Percentiles rank a stretch among this genome's conserved stretches.
Conservation (phyloP, 2,888 invertebrate species). For the Cerastis leucographa region DNA sequence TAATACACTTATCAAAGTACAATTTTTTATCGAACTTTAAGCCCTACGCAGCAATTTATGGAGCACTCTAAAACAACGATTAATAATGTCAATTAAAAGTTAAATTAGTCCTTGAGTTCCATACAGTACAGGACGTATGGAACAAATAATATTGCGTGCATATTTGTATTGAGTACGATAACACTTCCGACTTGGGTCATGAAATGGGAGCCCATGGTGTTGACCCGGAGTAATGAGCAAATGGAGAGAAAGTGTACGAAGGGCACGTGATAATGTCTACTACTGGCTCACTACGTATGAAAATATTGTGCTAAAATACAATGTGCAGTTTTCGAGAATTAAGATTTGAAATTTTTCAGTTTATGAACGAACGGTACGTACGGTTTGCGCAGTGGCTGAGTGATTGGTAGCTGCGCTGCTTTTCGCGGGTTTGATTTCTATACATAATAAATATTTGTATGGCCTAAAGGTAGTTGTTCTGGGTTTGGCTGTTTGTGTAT, state of each 20-base stretch:
- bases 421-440: background rate
- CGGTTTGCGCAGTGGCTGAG: background rate
- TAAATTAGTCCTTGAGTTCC: conserved; percentile 19
- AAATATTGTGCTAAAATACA: background rate
- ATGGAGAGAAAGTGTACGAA: background rate
- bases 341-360: background rate
- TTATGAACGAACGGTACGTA: background rate
- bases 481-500: background rate
- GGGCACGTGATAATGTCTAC: background rate
- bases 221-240: background rate
- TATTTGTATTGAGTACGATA: conserved; percentile 4
- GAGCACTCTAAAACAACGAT: background rate
- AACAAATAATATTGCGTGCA: background rate
- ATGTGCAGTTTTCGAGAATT: background rate
- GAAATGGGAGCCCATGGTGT: conserved; percentile 3
- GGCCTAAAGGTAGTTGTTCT: background rate
- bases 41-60: background rate
- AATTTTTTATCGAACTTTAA: conserved; percentile 9
- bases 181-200: conserved; percentile 27
- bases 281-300: background rate
- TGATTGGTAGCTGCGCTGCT: background rate
- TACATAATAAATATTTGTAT: background rate
- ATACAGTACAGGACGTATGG: background rate
- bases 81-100: conserved; percentile 24
- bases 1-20: background rate